Evolutionary conservation across 2,888 invertebrate genomes (phyloP).

Genomic region (Itoplectis maculator): DNA sequence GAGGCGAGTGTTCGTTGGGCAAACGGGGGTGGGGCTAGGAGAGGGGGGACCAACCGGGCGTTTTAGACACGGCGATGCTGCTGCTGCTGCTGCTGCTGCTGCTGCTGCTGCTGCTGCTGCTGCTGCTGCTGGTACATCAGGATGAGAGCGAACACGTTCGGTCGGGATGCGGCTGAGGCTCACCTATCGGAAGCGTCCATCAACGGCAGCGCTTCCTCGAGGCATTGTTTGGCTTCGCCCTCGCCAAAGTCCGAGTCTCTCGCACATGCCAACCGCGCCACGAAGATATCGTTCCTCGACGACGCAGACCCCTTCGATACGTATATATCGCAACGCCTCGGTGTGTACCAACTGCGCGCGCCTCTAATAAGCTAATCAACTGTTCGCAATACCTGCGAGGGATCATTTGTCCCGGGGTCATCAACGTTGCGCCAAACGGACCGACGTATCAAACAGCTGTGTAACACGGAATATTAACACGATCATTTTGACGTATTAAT

Average conservation of each 20-base stretch:
- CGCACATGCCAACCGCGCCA: constrained; percentile 30
- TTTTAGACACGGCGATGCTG: constrained; percentile 32
- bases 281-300: constrained; percentile 51
- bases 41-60: constrained; percentile 20
- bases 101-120: no score
- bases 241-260: constrained; percentile 71
- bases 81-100: no score
- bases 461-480: no score
- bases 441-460: no score
- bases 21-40: constrained; percentile 10
- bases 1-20: no score
- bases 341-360: neutral
- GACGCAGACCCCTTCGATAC: constrained; percentile 42
- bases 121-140: no score
- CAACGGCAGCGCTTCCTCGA: constrained; percentile 80
- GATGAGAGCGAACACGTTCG: constrained; percentile 55
- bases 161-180: constrained; percentile 61
- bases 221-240: constrained; percentile 80
- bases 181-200: constrained; percentile 83
- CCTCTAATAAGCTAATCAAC: constrained; percentile 30
- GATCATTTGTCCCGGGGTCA: neutral
- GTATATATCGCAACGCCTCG: constrained; percentile 16
- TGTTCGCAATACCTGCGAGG: neutral
- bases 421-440: neutral
- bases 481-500: no score